Percentiles rank a stretch among this genome's conserved stretches.
Evolutionary conservation across 2,113 vertebrate genomes (phyloP).

Genomic region (Rutilus rutilus): DNA sequence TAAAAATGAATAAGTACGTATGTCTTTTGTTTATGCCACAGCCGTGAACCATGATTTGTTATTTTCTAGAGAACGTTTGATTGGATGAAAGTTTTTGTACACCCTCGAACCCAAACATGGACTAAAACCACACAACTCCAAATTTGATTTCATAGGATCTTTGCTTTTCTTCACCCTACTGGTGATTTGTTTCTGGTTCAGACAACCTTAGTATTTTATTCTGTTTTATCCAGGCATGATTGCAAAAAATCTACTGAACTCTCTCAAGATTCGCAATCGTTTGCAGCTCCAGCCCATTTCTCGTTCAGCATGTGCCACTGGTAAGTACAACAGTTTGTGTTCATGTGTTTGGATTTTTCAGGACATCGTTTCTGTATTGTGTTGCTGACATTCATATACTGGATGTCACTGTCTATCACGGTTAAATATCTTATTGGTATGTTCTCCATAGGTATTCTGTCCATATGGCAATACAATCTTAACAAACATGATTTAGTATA

Average conservation of each 20-base stretch:
- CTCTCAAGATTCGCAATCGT: constrained; percentile 66
- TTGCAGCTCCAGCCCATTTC: constrained; percentile 69
- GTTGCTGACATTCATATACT: background rate
- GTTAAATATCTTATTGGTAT: background rate
- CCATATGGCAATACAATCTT: background rate
- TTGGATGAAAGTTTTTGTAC: background rate
- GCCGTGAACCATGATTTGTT: background rate
- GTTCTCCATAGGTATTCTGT: background rate
- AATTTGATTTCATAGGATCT: background rate
- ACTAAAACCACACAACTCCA: background rate
- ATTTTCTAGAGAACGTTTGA: background rate
- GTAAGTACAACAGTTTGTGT: constrained; percentile 57
- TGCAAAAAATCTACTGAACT: constrained; percentile 66
- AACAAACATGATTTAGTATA: background rate
- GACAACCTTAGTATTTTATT: background rate
- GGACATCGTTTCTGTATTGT: background rate
- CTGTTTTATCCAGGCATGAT: constrained; percentile 64
- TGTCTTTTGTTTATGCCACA: background rate
- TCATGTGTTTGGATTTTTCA: background rate
- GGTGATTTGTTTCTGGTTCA: background rate
- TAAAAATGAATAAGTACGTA: background rate
- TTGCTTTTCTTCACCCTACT: background rate
- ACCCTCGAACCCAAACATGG: background rate
- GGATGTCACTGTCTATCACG: too few relatives aligned
- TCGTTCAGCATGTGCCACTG: constrained; percentile 67